These are phyloP conservation scores for Pempheris klunzingeri DNA, from an alignment of 2,797 vertebrate genomes.

Conservation along the genomic window DNA sequence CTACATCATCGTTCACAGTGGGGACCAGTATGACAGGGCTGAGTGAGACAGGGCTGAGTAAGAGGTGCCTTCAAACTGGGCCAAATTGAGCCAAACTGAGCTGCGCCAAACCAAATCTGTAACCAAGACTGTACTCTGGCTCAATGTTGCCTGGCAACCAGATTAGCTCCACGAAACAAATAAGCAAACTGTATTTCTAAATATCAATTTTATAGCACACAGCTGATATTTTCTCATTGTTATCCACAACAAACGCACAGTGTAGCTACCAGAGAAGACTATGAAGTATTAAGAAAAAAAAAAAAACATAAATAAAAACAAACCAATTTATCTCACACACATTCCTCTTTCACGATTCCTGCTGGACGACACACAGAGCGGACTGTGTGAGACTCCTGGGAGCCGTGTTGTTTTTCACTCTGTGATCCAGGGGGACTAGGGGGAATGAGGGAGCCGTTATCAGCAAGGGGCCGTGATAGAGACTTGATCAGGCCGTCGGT, in stretches of 20 bases:
- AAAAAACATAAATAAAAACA: slow-evolving; percentile 53
- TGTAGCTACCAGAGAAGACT: slow-evolving; percentile 9
- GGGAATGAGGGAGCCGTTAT: slow-evolving; percentile 82
- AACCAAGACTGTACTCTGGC: slow-evolving; percentile 62
- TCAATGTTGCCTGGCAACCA: slow-evolving; percentile 69
- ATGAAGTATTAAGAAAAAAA: slow-evolving; percentile 26
- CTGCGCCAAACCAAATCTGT: slow-evolving; percentile 69
- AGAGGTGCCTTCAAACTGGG: slow-evolving; percentile 60
- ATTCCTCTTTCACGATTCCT: slow-evolving; percentile 50
- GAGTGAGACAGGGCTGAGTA: slow-evolving; percentile 59
- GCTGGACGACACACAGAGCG: slow-evolving; percentile 46
- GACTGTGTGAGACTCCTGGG: slow-evolving; percentile 68
- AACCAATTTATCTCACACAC: slow-evolving; percentile 56
- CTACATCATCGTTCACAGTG: slow-evolving; percentile 60
- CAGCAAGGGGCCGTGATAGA: slow-evolving; percentile 82
- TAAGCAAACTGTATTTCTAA: slow-evolving; percentile 49
- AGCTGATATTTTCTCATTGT: slow-evolving; percentile 36
- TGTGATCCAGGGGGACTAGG: slow-evolving; percentile 74
- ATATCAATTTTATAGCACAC: slow-evolving; percentile 42
- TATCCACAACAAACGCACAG: slow-evolving; percentile 35
- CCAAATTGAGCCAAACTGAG: slow-evolving; percentile 67
- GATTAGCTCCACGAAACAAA: slow-evolving; percentile 66
- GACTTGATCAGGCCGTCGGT: slow-evolving; percentile 83
- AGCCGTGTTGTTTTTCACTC: slow-evolving; percentile 83
- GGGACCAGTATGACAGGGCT: slow-evolving; percentile 62